Evolutionary conservation across 2,888 invertebrate species (phyloP), one percentile per base, ranked within the genome.

Genomic region (Diarsia rubi): DNA sequence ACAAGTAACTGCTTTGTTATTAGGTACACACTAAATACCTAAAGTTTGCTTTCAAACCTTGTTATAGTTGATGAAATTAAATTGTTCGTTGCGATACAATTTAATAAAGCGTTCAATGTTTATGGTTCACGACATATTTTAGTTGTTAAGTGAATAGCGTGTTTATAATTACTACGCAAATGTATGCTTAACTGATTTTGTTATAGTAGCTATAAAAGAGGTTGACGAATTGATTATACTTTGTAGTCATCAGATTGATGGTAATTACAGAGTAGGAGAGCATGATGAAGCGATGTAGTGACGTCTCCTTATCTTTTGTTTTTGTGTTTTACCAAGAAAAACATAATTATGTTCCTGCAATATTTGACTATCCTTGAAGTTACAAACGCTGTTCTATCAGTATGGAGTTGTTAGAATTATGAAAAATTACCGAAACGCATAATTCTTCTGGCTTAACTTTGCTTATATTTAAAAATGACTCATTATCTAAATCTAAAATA

Each of bases 1-100:
- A 75, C 71, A 69, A 82, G 77, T 65, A 77, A 75, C 63, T 82
- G 68, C 70, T 79, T 47, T 52, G 60, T 74, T 82, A 72, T 70
- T 73, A 73, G 49, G 57, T 70, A 47, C 68, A 68, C 45, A 49
- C 63, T 75, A 82, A 75, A 75, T 83, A 75, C 75, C 57, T 70
- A 82, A 65, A 79, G 70, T 82, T 75, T 62, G 64, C 67, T 70
- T 65, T 65, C 52, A 63, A 78, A 72, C 59, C 69, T 74, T 82
- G 66, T 71, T 82, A 78, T 62, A 78, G 66, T 74, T 71, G 69
- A 82, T 74, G 52, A 71, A 82, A 81, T 81, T 74, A 78, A 82
- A 82, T 82, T 78, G 78, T 69, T 74, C 62, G 73, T 71, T 76
- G 52, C 69, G 71, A 69, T 69, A 74, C 67, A 71, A 82, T 73